Base-by-base conservation (phyloP, 2,113 vertebrate species). In the Chloropsis cyanopogon region DNA sequence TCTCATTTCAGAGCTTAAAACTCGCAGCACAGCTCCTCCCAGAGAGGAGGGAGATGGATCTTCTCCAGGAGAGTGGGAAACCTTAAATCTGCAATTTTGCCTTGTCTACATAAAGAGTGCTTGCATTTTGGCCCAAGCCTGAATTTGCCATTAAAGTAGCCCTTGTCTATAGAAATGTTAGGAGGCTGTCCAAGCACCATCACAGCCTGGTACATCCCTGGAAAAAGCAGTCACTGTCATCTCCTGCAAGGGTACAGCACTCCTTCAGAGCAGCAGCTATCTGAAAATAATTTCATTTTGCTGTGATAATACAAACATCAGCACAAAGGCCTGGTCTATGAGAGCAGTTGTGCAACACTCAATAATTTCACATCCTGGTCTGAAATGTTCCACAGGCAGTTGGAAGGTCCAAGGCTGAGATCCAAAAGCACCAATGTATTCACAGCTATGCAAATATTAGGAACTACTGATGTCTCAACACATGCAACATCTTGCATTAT, bases 191-290 rank as follows among this genome's bases (percentile, higher is more conserved):
- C 82, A 44, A 73, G 49, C 46, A 71, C 82, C 18, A 0, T 73
- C 93, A 71, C 93, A 83, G 93, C 93, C 92, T 93, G 92, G 92
- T 90, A 96, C 94, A n/a, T 88, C 60, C 2, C 65, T 81, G 54
- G 26, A 84, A 60, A 86, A 71, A 77, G 82, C 75, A 81, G 70
- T 31, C 80, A 53, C 82, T 90, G 93, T 57, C 52, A 25, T 61
- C 82, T 76, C 44, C 82, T 66, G 47, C 1, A 8, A 49, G 85
- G 59, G 25, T 23, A 63, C 78, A 73, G 60, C 21, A 7, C 37
- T 47, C 42, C 53, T 73, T 68, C 57, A 37, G 69, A 70, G 46
- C 68, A 49, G 72, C 60, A 81, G 63, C 72, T 75, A 47, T 66
- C 76, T 70, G 83, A 86, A 95, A 90, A 90, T 26, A 78, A 88